phyloP scores from a whole-genome alignment of 1,140 invertebrate species.

The Hypsibius dujardini region DNA sequence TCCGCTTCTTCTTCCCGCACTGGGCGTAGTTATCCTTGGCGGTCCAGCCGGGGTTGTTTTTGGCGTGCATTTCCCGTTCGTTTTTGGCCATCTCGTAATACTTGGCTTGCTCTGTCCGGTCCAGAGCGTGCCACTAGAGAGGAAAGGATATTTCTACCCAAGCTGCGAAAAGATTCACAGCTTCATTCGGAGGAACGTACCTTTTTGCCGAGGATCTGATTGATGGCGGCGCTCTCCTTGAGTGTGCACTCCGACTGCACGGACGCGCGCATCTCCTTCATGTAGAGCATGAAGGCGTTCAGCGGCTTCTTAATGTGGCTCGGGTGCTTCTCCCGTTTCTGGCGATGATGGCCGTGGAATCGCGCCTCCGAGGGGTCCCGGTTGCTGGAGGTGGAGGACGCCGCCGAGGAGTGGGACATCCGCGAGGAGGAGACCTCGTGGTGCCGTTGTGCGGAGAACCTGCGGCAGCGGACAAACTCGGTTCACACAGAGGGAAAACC shows the following conservation, averaged over 20 bases:
- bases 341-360: neutral
- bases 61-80: conserved; percentile 93
- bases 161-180: neutral
- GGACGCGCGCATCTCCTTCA: conserved; percentile 98
- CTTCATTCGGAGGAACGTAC: conserved; percentile 37
- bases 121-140: conserved; percentile 93
- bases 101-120: conserved; percentile 93
- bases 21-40: conserved; percentile 97
- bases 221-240: conserved; percentile 96
- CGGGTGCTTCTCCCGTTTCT: conserved; percentile 38
- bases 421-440: conserved; percentile 1
- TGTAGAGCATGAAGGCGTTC: conserved; percentile 99
- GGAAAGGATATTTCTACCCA: conserved; percentile 23
- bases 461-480: neutral
- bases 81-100: conserved; percentile 99
- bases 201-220: conserved; percentile 93
- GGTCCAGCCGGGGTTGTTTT: conserved; percentile 96
- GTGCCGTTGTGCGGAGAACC: conserved; percentile 2
- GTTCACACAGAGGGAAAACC: neutral
- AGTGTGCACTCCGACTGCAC: conserved; percentile 92
- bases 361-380: neutral
- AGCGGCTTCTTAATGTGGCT: conserved; percentile 94
- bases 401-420: neutral
- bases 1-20: conserved; percentile 92
- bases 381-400: neutral